These are phyloP conservation scores for Choloepus hoffmanni DNA, from an alignment of 2,113 vertebrate genomes.

Conservation along the genomic window DNA sequence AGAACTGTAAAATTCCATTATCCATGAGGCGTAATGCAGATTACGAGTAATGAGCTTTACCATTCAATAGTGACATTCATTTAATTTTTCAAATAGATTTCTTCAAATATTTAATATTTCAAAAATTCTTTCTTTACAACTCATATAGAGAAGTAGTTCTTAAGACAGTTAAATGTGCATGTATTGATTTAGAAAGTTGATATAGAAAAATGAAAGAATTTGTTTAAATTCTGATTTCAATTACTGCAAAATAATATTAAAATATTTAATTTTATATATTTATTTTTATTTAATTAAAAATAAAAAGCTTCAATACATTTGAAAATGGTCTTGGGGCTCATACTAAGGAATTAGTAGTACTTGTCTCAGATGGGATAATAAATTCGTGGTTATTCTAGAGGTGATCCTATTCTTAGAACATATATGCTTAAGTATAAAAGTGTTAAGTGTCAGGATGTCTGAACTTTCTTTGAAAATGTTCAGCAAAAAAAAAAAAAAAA, in stretches of 20 bases:
- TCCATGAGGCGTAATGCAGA: slow-evolving; percentile 8
- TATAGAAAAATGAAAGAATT: background rate
- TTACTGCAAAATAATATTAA: background rate
- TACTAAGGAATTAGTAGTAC: background rate
- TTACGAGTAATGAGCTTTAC: background rate
- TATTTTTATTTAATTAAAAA: no score
- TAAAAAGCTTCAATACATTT: background rate
- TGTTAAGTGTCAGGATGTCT: background rate
- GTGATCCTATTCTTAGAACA: background rate
- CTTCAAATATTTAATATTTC: background rate
- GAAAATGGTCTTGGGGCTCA: background rate
- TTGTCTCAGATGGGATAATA: background rate
- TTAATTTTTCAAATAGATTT: slow-evolving; percentile 45
- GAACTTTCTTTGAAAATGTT: background rate
- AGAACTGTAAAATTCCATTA: slow-evolving; percentile 23
- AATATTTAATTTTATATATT: no score
- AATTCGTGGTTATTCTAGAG: background rate
- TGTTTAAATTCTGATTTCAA: background rate
- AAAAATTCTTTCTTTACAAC: background rate
- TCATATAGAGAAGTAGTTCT: background rate
- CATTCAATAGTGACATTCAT: background rate
- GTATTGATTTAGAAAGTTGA: background rate
- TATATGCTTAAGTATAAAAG: background rate
- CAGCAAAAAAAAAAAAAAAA: background rate
- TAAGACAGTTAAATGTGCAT: background rate